A percentile compares a stretch with the other conserved stretches of the same genome.
phyloP scores from a whole-genome alignment of 2,797 vertebrate species.

The Hybognathus amarus region DNA sequence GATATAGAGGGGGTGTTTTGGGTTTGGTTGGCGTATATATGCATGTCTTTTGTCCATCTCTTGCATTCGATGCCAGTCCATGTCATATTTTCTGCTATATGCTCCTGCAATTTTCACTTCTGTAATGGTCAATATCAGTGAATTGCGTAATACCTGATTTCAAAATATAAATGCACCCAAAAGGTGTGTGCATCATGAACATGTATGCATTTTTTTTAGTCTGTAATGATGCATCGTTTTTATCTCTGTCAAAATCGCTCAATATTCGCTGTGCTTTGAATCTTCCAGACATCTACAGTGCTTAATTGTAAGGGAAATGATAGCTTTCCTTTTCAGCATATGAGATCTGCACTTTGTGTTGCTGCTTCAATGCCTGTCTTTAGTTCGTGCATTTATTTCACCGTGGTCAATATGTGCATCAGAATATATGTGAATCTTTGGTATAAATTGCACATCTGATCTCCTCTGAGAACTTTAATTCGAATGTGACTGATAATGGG shows the following conservation, averaged over 20 bases:
- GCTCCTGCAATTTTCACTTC: not conserved
- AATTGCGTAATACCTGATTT: not conserved
- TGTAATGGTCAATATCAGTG: not conserved
- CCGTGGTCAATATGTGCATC: not conserved
- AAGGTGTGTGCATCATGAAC: not conserved
- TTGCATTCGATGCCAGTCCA: not conserved
- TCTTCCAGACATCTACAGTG: conserved; percentile 39
- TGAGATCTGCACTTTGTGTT: conserved; percentile 31
- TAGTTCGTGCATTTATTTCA: conserved; percentile 21
- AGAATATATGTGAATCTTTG: not conserved
- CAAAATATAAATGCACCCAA: conserved; percentile 12
- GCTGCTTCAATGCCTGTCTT: conserved; percentile 29
- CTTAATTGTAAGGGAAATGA: conserved; percentile 17
- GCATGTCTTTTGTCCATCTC: conserved; percentile 9
- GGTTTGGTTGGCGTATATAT: not conserved
- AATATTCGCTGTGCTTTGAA: conserved; percentile 27
- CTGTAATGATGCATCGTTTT: not conserved
- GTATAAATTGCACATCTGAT: not conserved
- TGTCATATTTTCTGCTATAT: not conserved
- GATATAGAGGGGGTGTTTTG: not conserved
- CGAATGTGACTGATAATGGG: not conserved
- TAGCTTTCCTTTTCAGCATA: conserved; percentile 42
- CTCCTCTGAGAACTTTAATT: not conserved
- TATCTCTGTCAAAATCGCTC: not conserved
- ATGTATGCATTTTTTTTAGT: not conserved